Evolutionary conservation across 1,140 invertebrate species (phyloP), one percentile per base, ranked within the genome.

Genomic region (Aphelenchoides avenae): DNA sequence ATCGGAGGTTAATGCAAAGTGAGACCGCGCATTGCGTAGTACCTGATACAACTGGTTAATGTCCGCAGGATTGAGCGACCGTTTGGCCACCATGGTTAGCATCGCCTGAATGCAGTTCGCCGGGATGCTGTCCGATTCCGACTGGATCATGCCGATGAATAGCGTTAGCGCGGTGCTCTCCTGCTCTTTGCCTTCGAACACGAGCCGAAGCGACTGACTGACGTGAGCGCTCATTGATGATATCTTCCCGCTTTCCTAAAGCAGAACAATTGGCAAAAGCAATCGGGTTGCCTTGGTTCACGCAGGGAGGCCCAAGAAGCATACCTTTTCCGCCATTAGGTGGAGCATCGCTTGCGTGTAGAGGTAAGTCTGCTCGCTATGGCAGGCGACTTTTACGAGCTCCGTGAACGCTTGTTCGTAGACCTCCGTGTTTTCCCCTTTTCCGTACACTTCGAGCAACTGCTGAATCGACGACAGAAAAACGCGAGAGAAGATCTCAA

Each of bases 401-500:
- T 76, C 61, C 24, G 31, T 49, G 44, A 73, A 56, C 26, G 90
- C 89, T 83, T 91, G 93, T 79, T 96, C 91, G 78, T 87, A 85
- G 43, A 93, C 87, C 77, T 87, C 87, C 56, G 87, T 89, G 64
- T 91, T 41, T 20, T 22, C 52, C 53, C 89, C 85, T 73, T 94
- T 90, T 43, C 89, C 88, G 74, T 79, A 79, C 24, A 78, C 80
- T 56, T 80, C 77, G 26, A 85, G 56, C 58, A 83, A 82, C 46
- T 79, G 88, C 47, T 86, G 84, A 56, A 97, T 89, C 0, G 91
- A 88, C 7, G 92, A 96, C 80, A 95, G 91, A 5, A 98, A 80
- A 49, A 98, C 93, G 66, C 92, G 81, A 1, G 92, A 93, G 80
- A 97, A 98, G 13, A 98, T 94, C 84, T 98, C 94, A 70, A 97